These are phyloP conservation scores for Samia ricini DNA, from an alignment of 1,140 invertebrate genomes.

Conservation along the genomic window DNA sequence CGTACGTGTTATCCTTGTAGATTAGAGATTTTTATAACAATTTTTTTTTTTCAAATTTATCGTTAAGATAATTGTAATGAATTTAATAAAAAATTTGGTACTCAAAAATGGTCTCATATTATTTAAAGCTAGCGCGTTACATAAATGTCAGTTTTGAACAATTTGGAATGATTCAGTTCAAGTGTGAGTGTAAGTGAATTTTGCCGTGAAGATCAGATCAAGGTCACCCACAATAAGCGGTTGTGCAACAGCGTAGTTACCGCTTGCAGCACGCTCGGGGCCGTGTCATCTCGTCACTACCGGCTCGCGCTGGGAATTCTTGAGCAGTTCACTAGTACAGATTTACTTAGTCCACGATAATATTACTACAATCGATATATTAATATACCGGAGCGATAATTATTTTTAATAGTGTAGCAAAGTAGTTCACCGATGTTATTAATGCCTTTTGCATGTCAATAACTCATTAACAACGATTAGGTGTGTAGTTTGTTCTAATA, in stretches of 20 bases:
- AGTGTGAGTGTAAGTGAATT: slow-evolving; percentile 41
- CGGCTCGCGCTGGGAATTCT: slow-evolving; percentile 9
- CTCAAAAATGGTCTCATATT: background rate
- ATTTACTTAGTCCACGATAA: slow-evolving; percentile 24
- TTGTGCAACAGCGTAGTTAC: slow-evolving; percentile 36
- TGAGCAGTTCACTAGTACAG: background rate
- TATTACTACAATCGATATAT: slow-evolving; percentile 15
- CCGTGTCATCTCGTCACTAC: slow-evolving; percentile 24
- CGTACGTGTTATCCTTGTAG: slow-evolving; percentile 4
- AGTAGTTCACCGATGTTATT: slow-evolving; percentile 9
- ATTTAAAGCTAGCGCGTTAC: background rate
- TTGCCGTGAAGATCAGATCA: slow-evolving; percentile 49
- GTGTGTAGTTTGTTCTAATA: slow-evolving; percentile 26
- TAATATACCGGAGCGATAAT: background rate
- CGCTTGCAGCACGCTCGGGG: slow-evolving; percentile 19
- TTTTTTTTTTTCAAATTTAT: background rate
- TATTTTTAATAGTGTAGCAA: background rate
- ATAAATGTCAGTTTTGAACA: background rate
- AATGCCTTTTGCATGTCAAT: slow-evolving; percentile 21
- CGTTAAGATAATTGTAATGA: too few relatives aligned
- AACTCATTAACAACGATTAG: too few relatives aligned
- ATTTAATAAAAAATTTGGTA: background rate
- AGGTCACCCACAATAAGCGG: slow-evolving; percentile 39
- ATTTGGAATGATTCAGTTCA: slow-evolving; percentile 14
- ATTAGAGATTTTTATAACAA: background rate